Evolutionary conservation across 1,140 invertebrate species (phyloP).

Genomic region (Oscheius sp.): DNA sequence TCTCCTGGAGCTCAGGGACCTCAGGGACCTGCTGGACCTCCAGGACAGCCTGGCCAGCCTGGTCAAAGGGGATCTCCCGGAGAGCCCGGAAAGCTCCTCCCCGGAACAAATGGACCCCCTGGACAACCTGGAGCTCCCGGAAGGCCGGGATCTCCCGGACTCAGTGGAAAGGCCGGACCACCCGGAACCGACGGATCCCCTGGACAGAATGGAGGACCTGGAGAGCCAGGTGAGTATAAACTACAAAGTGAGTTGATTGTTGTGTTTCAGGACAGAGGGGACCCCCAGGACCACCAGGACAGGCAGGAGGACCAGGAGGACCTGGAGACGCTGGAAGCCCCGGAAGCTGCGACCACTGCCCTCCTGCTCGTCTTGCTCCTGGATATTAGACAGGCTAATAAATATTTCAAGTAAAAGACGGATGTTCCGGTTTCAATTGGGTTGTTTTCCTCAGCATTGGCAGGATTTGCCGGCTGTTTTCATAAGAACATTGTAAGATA

Average conservation of each 20-base stretch:
- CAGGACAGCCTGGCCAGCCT: conserved; percentile 53
- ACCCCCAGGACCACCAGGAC: conserved; percentile 46
- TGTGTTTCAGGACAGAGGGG: conserved; percentile 33
- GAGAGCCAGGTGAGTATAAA: conserved; percentile 50
- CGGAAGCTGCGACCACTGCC: conserved; percentile 58
- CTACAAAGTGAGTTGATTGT: neutral
- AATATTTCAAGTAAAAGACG: too few species aligned
- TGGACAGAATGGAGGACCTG: conserved; percentile 44
- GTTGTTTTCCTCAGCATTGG: too few species aligned
- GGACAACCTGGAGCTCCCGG: conserved; percentile 43
- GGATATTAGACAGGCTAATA: conserved; percentile 48
- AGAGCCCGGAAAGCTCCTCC: conserved; percentile 56
- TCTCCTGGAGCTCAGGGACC: conserved; percentile 49
- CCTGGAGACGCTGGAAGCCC: conserved; percentile 45
- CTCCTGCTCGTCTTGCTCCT: conserved; percentile 55
- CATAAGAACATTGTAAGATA: too few species aligned
- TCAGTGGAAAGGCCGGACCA: conserved; percentile 41
- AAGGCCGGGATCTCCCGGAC: conserved; percentile 42
- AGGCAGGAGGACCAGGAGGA: conserved; percentile 44
- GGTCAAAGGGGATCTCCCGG: conserved; percentile 54
- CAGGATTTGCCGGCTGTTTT: too few species aligned
- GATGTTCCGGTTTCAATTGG: too few species aligned
- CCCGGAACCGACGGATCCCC: conserved; percentile 50
- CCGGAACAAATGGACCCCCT: conserved; percentile 49
- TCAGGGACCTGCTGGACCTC: conserved; percentile 44